A percentile compares a stretch with the other conserved stretches of the same genome.
phyloP scores from a whole-genome alignment of 1,140 invertebrate genomes.

The Lethocerus indicus region DNA sequence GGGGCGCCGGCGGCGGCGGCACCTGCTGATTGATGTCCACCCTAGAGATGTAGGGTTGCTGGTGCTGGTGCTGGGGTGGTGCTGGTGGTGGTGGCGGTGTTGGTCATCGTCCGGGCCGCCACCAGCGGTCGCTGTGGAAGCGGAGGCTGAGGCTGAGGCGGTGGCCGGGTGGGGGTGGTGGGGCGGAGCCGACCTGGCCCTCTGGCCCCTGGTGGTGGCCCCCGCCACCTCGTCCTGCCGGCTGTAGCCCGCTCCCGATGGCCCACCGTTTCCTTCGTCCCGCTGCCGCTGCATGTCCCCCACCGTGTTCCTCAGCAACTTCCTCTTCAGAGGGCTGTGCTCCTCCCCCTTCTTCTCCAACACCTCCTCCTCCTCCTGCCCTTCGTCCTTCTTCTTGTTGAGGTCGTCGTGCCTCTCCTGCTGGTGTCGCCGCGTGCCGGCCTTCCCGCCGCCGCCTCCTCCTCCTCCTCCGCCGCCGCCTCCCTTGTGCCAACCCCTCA shows the following conservation, averaged over 20 bases:
- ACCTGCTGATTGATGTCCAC: background rate
- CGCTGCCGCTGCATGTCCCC: conserved; percentile 33
- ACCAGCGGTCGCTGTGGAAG: conserved; percentile 18
- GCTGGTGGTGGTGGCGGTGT: conserved; percentile 16
- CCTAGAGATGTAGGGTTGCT: conserved; percentile 15
- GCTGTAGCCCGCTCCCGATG: conserved; percentile 16
- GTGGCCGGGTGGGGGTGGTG: conserved; percentile 18
- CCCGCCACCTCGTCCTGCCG: too few species aligned
- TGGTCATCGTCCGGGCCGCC: conserved; percentile 14
- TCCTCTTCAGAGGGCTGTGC: background rate
- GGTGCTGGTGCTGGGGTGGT: conserved; percentile 22
- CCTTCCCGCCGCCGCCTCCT: too few species aligned
- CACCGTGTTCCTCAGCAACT: conserved; percentile 45
- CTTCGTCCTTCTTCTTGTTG: too few species aligned
- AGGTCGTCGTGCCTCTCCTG: too few species aligned
- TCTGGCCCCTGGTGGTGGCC: conserved; percentile 39
- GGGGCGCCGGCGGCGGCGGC: background rate
- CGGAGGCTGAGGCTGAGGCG: conserved; percentile 21
- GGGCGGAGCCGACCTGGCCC: conserved; percentile 49
- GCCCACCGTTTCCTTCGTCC: conserved; percentile 20
- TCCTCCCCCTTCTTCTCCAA: too few species aligned
- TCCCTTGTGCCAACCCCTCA: conserved; percentile 18
- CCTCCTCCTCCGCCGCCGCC: too few species aligned
- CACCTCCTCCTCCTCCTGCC: too few species aligned
- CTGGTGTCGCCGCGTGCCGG: background rate